These are phyloP conservation scores for Drosophila subquinaria DNA, from an alignment of 2,888 invertebrate species.

Conservation along the genomic window DNA sequence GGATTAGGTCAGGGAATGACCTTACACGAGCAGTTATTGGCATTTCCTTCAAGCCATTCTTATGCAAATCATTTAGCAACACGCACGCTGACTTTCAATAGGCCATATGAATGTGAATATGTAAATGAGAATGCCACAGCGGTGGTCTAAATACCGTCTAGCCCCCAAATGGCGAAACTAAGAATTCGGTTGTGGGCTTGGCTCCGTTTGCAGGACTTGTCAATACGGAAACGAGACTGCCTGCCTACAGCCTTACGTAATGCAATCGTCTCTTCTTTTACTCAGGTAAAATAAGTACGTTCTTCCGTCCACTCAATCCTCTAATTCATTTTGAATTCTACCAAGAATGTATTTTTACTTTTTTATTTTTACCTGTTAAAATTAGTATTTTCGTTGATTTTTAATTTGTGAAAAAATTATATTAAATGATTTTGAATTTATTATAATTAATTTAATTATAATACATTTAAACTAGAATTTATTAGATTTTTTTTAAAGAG, in stretches of 20 bases:
- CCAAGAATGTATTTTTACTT: no score
- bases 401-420: no score
- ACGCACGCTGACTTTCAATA: constrained; percentile 71
- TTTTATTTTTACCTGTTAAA: no score
- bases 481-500: no score
- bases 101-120: constrained; percentile 65
- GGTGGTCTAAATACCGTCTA: constrained; percentile 29
- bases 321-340: no score
- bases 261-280: constrained; percentile 24
- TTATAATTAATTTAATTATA: no score
- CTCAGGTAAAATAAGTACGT: neutral
- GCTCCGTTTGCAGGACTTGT: constrained; percentile 41
- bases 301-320: neutral
- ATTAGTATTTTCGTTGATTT: no score
- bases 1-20: constrained; percentile 47
- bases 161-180: constrained; percentile 33
- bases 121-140: constrained; percentile 56
- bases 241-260: constrained; percentile 61
- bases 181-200: constrained; percentile 60
- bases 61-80: constrained; percentile 73
- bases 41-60: constrained; percentile 60
- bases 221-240: constrained; percentile 39
- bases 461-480: no score
- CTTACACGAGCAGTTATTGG: constrained; percentile 52
- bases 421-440: no score